Conservation (phyloP, 2,888 invertebrate genomes). For the Apotomis capreana region DNA sequence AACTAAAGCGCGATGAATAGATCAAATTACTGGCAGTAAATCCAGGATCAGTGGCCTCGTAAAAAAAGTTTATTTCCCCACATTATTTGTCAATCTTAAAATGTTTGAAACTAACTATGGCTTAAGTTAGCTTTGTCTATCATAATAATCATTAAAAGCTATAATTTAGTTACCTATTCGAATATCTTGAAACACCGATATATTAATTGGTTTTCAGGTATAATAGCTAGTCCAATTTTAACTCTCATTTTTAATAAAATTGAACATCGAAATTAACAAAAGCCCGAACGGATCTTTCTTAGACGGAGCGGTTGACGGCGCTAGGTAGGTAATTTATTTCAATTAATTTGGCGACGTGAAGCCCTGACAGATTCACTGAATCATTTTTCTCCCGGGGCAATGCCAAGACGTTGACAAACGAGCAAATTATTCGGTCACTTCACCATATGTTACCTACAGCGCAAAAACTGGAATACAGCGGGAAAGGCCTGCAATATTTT, state of each 20-base stretch:
- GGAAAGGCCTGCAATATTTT: conserved; percentile 33
- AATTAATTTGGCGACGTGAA: conserved; percentile 77
- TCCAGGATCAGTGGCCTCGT: too few species aligned
- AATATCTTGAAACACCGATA: too few species aligned
- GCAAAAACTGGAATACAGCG: conserved; percentile 46
- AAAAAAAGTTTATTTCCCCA: too few species aligned
- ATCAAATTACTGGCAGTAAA: too few species aligned
- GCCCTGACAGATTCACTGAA: conserved; percentile 76
- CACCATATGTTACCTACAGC: conserved; percentile 48
- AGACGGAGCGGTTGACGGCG: conserved; percentile 69
- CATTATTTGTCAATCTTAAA: too few species aligned
- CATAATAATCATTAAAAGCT: too few species aligned
- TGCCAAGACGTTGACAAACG: conserved; percentile 78
- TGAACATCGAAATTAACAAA: conserved; percentile 14
- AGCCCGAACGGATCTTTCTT: conserved; percentile 39
- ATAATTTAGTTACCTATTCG: too few species aligned
- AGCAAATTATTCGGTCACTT: conserved; percentile 77
- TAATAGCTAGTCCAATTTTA: neutral
- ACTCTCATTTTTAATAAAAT: neutral
- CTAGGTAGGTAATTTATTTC: conserved; percentile 74
- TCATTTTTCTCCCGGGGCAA: conserved; percentile 75
- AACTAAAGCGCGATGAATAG: too few species aligned
- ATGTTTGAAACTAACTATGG: too few species aligned
- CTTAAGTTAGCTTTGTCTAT: too few species aligned
- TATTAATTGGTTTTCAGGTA: too few species aligned